These are phyloP conservation scores for Drosophila tsacasi DNA, from an alignment of 1,140 invertebrate species.

Conservation along the genomic window DNA sequence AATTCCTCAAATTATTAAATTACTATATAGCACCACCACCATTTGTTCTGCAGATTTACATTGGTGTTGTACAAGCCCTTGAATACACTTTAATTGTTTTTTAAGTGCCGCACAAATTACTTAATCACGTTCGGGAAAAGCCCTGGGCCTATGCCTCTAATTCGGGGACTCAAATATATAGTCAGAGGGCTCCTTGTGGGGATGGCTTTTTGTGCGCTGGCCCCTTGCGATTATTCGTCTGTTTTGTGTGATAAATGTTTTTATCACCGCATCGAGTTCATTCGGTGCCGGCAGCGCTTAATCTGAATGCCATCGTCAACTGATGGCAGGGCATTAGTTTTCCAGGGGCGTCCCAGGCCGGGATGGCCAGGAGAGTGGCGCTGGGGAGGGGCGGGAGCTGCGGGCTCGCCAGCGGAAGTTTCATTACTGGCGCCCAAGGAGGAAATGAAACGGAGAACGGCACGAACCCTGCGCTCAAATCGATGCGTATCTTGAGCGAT, in stretches of 20 bases:
- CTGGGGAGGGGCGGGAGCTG: background rate
- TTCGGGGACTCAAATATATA: slow-evolving; percentile 1
- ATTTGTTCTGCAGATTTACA: slow-evolving; percentile 7
- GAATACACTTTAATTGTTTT: slow-evolving; percentile 68
- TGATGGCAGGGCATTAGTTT: slow-evolving; percentile 84
- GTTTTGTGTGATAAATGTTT: slow-evolving; percentile 84
- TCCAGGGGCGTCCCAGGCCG: slow-evolving; percentile 29
- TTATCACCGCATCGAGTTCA: slow-evolving; percentile 85
- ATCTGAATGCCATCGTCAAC: slow-evolving; percentile 85
- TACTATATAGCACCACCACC: background rate
- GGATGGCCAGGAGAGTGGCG: background rate
- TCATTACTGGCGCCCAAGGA: slow-evolving; percentile 76
- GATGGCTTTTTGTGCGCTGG: slow-evolving; percentile 13
- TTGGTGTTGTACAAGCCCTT: slow-evolving; percentile 17
- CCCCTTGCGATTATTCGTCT: slow-evolving; percentile 76
- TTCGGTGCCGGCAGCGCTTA: slow-evolving; percentile 83
- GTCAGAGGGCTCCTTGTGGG: slow-evolving; percentile 7
- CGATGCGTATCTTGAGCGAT: slow-evolving; percentile 84
- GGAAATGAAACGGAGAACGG: slow-evolving; percentile 69
- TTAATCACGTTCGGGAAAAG: slow-evolving; percentile 59
- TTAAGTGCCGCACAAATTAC: slow-evolving; percentile 76
- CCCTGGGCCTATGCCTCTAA: slow-evolving; percentile 4
- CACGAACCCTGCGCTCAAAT: slow-evolving; percentile 48
- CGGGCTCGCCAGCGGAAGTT: slow-evolving; percentile 66
- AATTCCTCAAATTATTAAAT: slow-evolving; percentile 7